phyloP scores from a whole-genome alignment of 2,113 vertebrate species.

The Rostratula benghalensis region DNA sequence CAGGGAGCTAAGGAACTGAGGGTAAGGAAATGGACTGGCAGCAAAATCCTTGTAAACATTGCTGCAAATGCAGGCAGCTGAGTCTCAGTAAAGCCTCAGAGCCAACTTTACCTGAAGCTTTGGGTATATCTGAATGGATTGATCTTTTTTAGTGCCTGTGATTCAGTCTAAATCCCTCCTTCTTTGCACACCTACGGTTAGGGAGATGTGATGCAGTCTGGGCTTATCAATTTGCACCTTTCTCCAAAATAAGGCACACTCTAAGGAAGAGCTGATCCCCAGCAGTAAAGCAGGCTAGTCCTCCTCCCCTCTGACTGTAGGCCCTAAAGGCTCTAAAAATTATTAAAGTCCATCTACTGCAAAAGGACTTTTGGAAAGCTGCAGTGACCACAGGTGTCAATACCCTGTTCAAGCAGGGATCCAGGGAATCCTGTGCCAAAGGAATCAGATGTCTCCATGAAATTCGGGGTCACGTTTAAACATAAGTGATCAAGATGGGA shows the following conservation, averaged over 20 bases:
- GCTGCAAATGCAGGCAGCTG: neutral
- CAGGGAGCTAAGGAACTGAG: neutral
- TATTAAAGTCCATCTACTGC: neutral
- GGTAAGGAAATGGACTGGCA: neutral
- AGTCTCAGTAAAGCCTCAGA: neutral
- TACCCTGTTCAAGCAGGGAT: neutral
- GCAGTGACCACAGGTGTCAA: neutral
- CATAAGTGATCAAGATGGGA: neutral
- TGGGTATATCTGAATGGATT: neutral
- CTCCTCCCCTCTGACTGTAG: neutral
- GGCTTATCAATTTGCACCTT: neutral
- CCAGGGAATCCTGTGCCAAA: neutral
- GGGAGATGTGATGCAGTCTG: neutral
- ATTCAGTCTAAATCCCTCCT: neutral
- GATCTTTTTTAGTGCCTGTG: neutral
- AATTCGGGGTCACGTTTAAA: neutral
- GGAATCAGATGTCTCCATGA: neutral
- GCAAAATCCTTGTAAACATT: neutral
- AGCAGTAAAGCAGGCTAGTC: neutral
- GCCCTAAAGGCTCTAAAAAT: neutral
- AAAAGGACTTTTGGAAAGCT: neutral
- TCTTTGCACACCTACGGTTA: neutral
- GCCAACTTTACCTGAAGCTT: neutral
- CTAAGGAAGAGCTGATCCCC: neutral
- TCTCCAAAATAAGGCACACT: accelerated